Evolutionary conservation across 2,888 invertebrate genomes (phyloP).

Genomic region (Pemphredon lugubris): DNA sequence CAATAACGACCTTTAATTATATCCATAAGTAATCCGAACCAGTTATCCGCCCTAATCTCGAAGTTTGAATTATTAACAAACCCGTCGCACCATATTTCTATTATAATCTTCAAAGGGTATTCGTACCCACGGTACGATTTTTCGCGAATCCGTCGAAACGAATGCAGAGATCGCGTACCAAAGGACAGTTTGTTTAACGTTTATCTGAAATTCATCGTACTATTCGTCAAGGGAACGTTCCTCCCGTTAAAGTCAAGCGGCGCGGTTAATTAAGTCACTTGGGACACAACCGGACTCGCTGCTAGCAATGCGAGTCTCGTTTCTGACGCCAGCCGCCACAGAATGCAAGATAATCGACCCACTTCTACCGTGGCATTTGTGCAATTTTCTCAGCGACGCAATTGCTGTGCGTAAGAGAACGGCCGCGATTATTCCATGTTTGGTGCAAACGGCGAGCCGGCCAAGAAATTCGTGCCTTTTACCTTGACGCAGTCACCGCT

Average conservation of each 20-base stretch:
- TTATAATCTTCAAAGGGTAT: too few relatives aligned
- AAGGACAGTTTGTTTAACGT: too few relatives aligned
- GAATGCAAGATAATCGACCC: constrained; percentile 67
- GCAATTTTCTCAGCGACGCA: constrained; percentile 66
- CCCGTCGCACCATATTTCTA: too few relatives aligned
- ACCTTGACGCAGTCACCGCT: constrained; percentile 7
- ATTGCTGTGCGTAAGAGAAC: constrained; percentile 52
- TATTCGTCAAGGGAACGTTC: constrained; percentile 12
- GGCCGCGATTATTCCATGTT: constrained; percentile 48
- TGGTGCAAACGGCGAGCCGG: constrained; percentile 41
- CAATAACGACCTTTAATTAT: too few relatives aligned
- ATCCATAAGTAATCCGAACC: too few relatives aligned
- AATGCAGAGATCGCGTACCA: too few relatives aligned
- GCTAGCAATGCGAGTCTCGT: constrained; percentile 18
- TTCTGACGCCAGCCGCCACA: constrained; percentile 32
- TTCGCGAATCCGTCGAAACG: too few relatives aligned
- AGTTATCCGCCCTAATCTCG: too few relatives aligned
- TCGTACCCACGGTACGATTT: too few relatives aligned
- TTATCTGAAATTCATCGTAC: too few relatives aligned
- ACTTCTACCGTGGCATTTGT: constrained; percentile 67
- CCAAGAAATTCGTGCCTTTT: constrained; percentile 17
- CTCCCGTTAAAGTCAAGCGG: constrained; percentile 25
- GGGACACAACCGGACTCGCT: constrained; percentile 17
- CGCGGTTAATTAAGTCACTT: constrained; percentile 55
- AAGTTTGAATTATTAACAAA: too few relatives aligned